phyloP scores from a whole-genome alignment of 2,888 invertebrate species.

The Doris montereyensis region DNA sequence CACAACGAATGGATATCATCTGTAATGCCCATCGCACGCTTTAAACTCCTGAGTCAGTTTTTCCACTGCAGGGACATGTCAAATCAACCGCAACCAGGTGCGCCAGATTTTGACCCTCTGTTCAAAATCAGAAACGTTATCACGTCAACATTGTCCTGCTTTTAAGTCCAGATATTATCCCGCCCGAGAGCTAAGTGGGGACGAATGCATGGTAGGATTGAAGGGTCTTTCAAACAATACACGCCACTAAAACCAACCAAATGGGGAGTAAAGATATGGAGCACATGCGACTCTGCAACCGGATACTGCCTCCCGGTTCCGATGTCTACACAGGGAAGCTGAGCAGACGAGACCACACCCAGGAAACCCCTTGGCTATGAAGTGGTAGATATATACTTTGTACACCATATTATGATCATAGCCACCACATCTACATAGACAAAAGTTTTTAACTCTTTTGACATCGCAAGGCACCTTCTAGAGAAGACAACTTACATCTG shows the following conservation, averaged over 20 bases:
- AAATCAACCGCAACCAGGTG: conserved; percentile 11
- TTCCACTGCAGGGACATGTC: conserved; percentile 28
- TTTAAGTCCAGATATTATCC: conserved; percentile 7
- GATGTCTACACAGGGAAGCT: conserved; percentile 6
- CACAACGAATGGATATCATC: neutral
- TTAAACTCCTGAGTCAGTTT: conserved; percentile 15
- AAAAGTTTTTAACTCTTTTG: conserved; percentile 2
- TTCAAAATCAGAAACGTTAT: conserved; percentile 35
- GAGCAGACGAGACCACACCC: neutral
- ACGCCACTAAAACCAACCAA: conserved; percentile 42
- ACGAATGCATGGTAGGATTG: conserved; percentile 44
- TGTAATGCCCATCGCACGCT: conserved; percentile 12
- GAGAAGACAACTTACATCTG: neutral
- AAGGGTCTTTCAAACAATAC: conserved; percentile 43
- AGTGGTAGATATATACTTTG: conserved; percentile 6
- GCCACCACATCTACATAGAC: conserved; percentile 30
- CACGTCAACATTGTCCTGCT: neutral
- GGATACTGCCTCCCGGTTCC: conserved; percentile 16
- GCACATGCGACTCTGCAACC: neutral
- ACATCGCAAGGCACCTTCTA: neutral
- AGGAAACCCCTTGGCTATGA: neutral
- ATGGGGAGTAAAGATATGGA: conserved; percentile 42
- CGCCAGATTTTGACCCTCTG: conserved; percentile 29
- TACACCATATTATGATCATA: neutral
- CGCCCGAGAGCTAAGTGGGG: conserved; percentile 28